Evolutionary conservation across 2,113 vertebrate genomes (phyloP), one percentile per base, ranked within the genome.

Genomic region (Symphodus melops): DNA sequence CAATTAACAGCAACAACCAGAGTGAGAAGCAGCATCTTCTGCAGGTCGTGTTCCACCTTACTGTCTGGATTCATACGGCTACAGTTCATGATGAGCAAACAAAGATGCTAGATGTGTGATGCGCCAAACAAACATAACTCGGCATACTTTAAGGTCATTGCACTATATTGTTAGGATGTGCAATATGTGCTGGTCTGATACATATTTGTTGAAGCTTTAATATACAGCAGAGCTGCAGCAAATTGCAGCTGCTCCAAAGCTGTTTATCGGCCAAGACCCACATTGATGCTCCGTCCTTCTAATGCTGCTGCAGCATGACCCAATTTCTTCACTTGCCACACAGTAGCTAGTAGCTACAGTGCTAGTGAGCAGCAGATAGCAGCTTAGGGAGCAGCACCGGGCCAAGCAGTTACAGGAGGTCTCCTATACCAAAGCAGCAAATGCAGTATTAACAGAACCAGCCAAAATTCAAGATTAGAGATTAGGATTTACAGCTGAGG

Each of bases 281-380:
- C 84, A 83, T 72, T 77, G 87, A 87, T 82, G 91, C 84, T 71
- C 75, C 79, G 88, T 89, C 85, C 86, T 82, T 83, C 76, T 89
- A 81, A 90, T 86, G 75, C 90, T 64, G 80, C 84, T 80, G 86
- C 78, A 82, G 83, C 70, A 82, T 94, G 93, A 95, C 93, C 94
- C 93, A 94, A 69, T 92, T 94, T 92, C 84, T 57, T 63, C 48
- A 61, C 72, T 81, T 85, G 68, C 64, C 73, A 85, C 82, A 62
- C 71, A 67, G 78, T 75, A 77, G 64, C 82, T 76, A 61, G 78
- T 75, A 75, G 64, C 81, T 76, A 58, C 81, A 82, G 49, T 71
- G 73, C 72, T 79, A 86, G 75, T 81, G 77, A 72, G 59, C 9
- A 20, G 64, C 56, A 86, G 62, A 81, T 46, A 60, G 46, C 46